Evolutionary conservation across 2,797 vertebrate genomes (phyloP), one percentile per base, ranked within the genome.

Genomic region (Amazonetta brasiliensis): DNA sequence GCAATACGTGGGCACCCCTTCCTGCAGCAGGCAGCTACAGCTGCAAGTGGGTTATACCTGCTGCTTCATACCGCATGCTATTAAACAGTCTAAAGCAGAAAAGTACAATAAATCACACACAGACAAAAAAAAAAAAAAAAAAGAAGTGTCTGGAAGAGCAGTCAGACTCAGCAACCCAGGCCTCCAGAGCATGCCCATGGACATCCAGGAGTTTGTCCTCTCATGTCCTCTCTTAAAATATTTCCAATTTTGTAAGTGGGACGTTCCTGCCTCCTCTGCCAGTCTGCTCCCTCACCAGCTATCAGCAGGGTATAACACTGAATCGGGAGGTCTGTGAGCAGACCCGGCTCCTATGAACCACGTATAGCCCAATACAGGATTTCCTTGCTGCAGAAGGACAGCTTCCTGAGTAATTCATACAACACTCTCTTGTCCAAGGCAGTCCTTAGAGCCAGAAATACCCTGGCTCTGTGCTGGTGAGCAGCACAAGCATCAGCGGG

Each of bases 381-480:
- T 95, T 95, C 92, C 95, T 87, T 43, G 60, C 90, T 80, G 62
- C 14, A 39, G 59, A 71, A 87, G 72, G 84, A 96, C 39, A 68
- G 37, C 58, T 95, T 95, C 92, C 92, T 50, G 84, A 92, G 48
- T 19, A 85, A 83, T 71, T 85, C 68, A 30, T 22, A 35, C 37
- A 79, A 55, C 39, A 78, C 12, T 39, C 73, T 90, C 63, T 87
- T 64, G 46, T 20, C n/a, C 71, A 35, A 58, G 21, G 33, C 43
- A 33, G 30, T 50, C 52, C 22, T 68, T 76, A 44, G 64, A 80
- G 74, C 26, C 58, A 89, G 62, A 64, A 56, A 46, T 22, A 25
- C 20, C 20, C 35, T 37, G 46, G 20, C 59, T 84, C 50, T 60
- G 0, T 0, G 1, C 66, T 48, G 33, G 30, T 73, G 54, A 82